phyloP scores from a whole-genome alignment of 2,888 invertebrate genomes.

The Coenonympha glycerion region DNA sequence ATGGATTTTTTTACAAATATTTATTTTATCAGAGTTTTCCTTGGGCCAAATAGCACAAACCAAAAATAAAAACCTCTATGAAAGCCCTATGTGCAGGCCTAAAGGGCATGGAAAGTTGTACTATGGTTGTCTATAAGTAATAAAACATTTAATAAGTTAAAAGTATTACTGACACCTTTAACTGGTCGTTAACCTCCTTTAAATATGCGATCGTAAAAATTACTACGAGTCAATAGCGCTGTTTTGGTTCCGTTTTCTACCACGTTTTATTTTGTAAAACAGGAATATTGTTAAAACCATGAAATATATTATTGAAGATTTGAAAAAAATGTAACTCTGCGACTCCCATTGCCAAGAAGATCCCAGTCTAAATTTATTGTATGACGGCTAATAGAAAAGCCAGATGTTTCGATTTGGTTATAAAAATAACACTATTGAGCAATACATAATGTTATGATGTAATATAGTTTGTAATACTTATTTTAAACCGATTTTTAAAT shows the following conservation, averaged over 20 bases:
- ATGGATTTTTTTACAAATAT: no score
- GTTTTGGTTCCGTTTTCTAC: neutral
- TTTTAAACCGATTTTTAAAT: no score
- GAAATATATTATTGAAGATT: no score
- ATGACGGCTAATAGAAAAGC: neutral
- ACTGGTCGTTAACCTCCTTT: neutral
- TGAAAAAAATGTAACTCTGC: no score
- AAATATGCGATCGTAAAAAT: conserved; percentile 1
- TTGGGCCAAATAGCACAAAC: no score
- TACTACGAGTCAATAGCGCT: neutral
- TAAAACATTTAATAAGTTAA: neutral
- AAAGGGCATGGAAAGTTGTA: no score
- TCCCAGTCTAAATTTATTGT: neutral
- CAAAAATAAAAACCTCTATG: neutral
- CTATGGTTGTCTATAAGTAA: no score
- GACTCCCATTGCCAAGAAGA: no score
- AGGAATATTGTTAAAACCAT: no score
- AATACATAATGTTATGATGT: neutral
- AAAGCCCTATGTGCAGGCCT: neutral
- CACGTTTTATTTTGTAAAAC: neutral
- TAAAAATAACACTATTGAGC: neutral
- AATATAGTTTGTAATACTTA: neutral
- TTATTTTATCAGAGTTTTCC: no score
- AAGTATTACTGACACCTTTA: conserved; percentile 1
- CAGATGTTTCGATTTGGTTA: conserved; percentile 1